Evolutionary conservation across 2,888 invertebrate species (phyloP).

Genomic region (Portevinia maculata): DNA sequence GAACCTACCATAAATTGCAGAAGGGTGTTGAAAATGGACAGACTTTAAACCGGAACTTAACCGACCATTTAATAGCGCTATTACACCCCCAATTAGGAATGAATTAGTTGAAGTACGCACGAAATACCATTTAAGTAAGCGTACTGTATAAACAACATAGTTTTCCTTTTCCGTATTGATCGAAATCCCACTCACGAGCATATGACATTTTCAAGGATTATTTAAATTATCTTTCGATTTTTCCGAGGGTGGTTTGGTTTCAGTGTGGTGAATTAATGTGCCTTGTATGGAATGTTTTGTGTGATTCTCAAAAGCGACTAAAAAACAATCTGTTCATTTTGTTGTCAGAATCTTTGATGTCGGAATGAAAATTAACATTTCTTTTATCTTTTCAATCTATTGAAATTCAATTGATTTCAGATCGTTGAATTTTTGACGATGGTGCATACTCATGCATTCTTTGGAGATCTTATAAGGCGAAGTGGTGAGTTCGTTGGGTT

Average conservation of each 20-base stretch:
- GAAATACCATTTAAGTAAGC: slow-evolving; percentile 42
- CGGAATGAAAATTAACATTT: slow-evolving; percentile 3
- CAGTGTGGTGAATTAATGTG: slow-evolving; percentile 36
- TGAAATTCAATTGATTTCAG: slow-evolving; percentile 26
- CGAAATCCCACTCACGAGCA: slow-evolving; percentile 62
- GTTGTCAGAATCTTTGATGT: slow-evolving; percentile 55
- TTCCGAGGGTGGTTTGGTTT: slow-evolving; percentile 60
- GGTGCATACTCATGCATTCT: too few relatives aligned
- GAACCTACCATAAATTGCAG: slow-evolving; percentile 10
- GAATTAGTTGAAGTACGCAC: slow-evolving; percentile 75
- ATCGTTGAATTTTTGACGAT: not conserved
- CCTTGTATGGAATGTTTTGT: not conserved
- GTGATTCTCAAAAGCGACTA: slow-evolving; percentile 4
- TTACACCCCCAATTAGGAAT: slow-evolving; percentile 82
- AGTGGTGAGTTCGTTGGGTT: too few relatives aligned
- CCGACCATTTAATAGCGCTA: slow-evolving; percentile 80
- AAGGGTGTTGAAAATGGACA: slow-evolving; percentile 77
- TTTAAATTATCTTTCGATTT: slow-evolving; percentile 69
- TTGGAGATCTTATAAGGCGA: too few relatives aligned
- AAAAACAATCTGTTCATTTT: slow-evolving; percentile 66
- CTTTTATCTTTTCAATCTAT: slow-evolving; percentile 28
- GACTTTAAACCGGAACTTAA: slow-evolving; percentile 78
- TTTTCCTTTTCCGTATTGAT: slow-evolving; percentile 28
- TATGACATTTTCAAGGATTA: slow-evolving; percentile 73
- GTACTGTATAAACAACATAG: slow-evolving; percentile 29